Evolutionary conservation across 2,113 vertebrate species (phyloP).

Genomic region (Phrynosoma platyrhinos): DNA sequence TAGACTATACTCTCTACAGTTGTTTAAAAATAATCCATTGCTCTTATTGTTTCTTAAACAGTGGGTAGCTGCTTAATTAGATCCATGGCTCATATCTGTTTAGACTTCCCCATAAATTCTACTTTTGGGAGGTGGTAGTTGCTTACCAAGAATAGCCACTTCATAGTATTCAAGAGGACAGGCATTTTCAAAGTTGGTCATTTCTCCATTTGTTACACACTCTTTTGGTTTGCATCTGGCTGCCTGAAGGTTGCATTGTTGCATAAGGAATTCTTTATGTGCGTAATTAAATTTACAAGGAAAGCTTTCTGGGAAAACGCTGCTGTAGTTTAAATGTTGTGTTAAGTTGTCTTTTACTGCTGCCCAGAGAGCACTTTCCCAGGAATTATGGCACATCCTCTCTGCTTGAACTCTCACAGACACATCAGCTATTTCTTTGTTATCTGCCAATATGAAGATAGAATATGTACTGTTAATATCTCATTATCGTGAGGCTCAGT

Average conservation of each 20-base stretch:
- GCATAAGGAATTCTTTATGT: conserved; percentile 79
- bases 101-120: background rate
- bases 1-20: background rate
- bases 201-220: conserved; percentile 34
- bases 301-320: conserved; percentile 84
- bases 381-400: conserved; percentile 59
- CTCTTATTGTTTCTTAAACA: no score
- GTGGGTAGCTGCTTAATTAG: background rate
- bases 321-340: conserved; percentile 76
- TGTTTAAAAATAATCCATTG: background rate
- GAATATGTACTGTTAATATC: conserved; percentile 42
- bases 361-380: conserved; percentile 86
- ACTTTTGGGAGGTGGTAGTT: background rate
- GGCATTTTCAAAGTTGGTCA: conserved; percentile 62
- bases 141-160: conserved; percentile 88
- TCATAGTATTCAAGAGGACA: conserved; percentile 81
- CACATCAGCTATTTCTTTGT: background rate
- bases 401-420: conserved; percentile 38
- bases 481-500: background rate
- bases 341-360: conserved; percentile 75
- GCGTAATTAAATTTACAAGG: conserved; percentile 80
- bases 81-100: background rate
- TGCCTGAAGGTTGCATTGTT: conserved; percentile 84
- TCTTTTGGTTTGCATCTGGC: conserved; percentile 69
- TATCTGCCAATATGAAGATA: conserved; percentile 58